phyloP scores from a whole-genome alignment of 2,888 invertebrate genomes.

The Thelaira solivaga region DNA sequence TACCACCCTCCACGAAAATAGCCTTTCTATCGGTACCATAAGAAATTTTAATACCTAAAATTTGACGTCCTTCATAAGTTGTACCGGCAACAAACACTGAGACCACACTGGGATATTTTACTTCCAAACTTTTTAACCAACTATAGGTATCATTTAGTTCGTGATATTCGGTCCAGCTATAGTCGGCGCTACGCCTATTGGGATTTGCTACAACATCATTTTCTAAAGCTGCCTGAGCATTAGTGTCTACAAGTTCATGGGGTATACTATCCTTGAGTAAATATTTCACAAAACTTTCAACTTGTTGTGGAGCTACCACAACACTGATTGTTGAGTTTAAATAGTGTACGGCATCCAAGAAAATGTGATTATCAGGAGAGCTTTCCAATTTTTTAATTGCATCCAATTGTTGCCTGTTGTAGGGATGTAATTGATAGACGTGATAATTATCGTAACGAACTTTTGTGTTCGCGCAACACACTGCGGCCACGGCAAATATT shows the following conservation, averaged over 20 bases:
- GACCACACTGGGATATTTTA: conserved; percentile 77
- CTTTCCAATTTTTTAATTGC: conserved; percentile 78
- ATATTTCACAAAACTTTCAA: conserved; percentile 70
- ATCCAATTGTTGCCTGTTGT: conserved; percentile 78
- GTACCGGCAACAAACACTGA: conserved; percentile 78
- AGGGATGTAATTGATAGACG: conserved; percentile 79
- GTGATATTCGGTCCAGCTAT: conserved; percentile 73
- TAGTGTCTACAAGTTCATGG: conserved; percentile 69
- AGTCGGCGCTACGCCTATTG: conserved; percentile 55
- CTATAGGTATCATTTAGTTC: conserved; percentile 78
- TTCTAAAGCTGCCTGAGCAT: too few relatives aligned
- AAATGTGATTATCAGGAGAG: conserved; percentile 76
- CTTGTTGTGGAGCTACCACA: conserved; percentile 75
- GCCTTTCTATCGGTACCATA: too few relatives aligned
- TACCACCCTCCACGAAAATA: conserved; percentile 81
- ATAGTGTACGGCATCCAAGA: conserved; percentile 77
- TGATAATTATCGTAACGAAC: conserved; percentile 79
- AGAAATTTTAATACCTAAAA: conserved; percentile 80
- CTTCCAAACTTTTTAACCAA: conserved; percentile 79
- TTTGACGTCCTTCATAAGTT: conserved; percentile 81
- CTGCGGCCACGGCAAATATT: conserved; percentile 27
- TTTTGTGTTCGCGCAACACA: conserved; percentile 49
- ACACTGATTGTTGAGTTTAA: conserved; percentile 78
- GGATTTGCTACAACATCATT: conserved; percentile 38
- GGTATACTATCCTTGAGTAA: too few relatives aligned